Base-by-base conservation (phyloP, 1,140 invertebrate genomes). In the Solenopsis fugax region DNA sequence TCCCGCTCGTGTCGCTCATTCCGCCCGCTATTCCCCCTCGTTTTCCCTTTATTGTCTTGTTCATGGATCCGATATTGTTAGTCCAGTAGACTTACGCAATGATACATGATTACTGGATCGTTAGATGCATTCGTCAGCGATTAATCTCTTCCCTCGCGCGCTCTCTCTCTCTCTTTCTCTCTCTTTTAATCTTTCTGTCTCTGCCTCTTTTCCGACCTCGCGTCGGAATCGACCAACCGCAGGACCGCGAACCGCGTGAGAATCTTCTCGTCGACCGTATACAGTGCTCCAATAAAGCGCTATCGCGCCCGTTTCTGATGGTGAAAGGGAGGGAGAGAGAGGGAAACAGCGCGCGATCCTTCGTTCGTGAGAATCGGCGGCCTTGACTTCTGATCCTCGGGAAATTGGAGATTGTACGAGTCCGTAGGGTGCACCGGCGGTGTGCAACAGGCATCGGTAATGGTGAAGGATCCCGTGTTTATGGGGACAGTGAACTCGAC, bases 31-130 rank as follows among this genome's bases (percentile, higher is more conserved):
- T 56, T 80, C 73, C 80, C 71, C 69, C 34, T 72, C 56, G 72
- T 77, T 85, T 54, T 72, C 37, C n/a, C 71, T 73, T 85, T 48
- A 87, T 87, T 76, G 81, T 73, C 89, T 85, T 78, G 71, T 52
- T 45, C 82, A 52, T 21, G 52, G 77, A 86, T 90, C 71, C 69
- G 85, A 86, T 58, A 77, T 85, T 85, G 73, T 85, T 78, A 65
- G 34, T 41, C 13, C 37, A 12, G 4, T 24, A 13, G 73, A 76
- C 48, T 85, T 67, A 45, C 34, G 82, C 48, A 85, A 77, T 77
- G 71, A 77, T 64, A 64, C 73, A 54, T 29, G 73, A 85, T 75
- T 56, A 77, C 29, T n/a, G 41, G 16, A 85, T 78, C n/a, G 73
- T 85, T 65, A n/a, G 41, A 84, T 60, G 71, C 71, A 16, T 85